A percentile compares a stretch with the other conserved stretches of the same genome.
Evolutionary conservation across 2,888 invertebrate genomes (phyloP).

Genomic region (Troides helena): DNA sequence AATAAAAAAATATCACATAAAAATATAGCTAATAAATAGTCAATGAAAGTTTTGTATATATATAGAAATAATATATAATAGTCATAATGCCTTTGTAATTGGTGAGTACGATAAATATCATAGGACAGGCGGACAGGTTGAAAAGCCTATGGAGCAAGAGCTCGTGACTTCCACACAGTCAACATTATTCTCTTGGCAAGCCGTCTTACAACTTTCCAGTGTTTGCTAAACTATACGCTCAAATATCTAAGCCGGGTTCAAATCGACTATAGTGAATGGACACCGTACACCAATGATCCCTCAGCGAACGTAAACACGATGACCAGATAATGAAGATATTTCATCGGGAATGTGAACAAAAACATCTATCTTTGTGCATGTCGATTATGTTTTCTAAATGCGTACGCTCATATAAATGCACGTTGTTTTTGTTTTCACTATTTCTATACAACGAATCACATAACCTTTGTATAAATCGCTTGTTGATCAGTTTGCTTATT

Average conservation of each 20-base stretch:
- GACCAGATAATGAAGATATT: conserved; percentile 11
- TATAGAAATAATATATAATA: too few relatives aligned
- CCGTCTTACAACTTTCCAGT: conserved; percentile 70
- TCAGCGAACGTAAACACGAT: conserved; percentile 8
- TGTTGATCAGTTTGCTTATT: not conserved
- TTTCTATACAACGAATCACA: not conserved
- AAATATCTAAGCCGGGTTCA: conserved; percentile 21
- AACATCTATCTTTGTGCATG: conserved; percentile 1
- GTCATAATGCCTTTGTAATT: too few relatives aligned
- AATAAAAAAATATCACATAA: too few relatives aligned
- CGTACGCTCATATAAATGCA: not conserved
- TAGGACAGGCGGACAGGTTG: conserved; percentile 52
- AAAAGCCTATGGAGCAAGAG: conserved; percentile 39
- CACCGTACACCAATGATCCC: conserved; percentile 6
- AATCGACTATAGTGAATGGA: conserved; percentile 22
- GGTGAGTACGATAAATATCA: conserved; percentile 41
- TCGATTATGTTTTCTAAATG: conserved; percentile 9
- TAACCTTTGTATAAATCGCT: not conserved
- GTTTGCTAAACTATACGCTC: conserved; percentile 34
- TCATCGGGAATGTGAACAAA: conserved; percentile 13
- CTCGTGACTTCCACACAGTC: conserved; percentile 68
- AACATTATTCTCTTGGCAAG: conserved; percentile 56
- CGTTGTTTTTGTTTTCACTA: not conserved
- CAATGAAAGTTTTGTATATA: too few relatives aligned
- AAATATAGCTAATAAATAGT: too few relatives aligned